These are phyloP conservation scores for Drosophila quinaria DNA, from an alignment of 2,888 invertebrate genomes.

Conservation along the genomic window DNA sequence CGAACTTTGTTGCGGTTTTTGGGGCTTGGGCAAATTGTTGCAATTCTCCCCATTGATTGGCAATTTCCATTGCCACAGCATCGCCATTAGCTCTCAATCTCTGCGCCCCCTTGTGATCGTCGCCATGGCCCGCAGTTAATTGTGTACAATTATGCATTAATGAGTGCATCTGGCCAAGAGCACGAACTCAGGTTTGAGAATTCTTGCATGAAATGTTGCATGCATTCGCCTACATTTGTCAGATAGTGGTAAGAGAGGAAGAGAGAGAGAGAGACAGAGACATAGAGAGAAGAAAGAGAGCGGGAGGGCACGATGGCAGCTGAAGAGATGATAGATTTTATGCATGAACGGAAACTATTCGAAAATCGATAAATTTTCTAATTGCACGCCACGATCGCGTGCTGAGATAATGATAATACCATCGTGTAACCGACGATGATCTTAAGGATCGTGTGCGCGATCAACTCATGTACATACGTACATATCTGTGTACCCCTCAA, in stretches of 20 bases:
- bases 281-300: background rate
- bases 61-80: slow-evolving; percentile 55
- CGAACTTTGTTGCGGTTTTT: slow-evolving; percentile 33
- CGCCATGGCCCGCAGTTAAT: slow-evolving; percentile 60
- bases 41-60: slow-evolving; percentile 65
- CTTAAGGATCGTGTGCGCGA: slow-evolving; percentile 15
- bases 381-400: slow-evolving; percentile 76
- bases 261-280: background rate
- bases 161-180: slow-evolving; percentile 78
- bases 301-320: background rate
- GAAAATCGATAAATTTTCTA: slow-evolving; percentile 78
- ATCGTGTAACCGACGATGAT: slow-evolving; percentile 34
- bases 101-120: background rate
- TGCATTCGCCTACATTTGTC: slow-evolving; percentile 34
- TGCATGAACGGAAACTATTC: slow-evolving; percentile 62
- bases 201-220: slow-evolving; percentile 77
- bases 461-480: slow-evolving; percentile 1
- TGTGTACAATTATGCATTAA: slow-evolving; percentile 82
- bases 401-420: slow-evolving; percentile 47
- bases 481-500: slow-evolving; percentile 1
- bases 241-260: background rate
- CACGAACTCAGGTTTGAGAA: slow-evolving; percentile 76
- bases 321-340: slow-evolving; percentile 47
- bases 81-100: slow-evolving; percentile 62
- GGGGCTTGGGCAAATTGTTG: slow-evolving; percentile 57